Base-by-base conservation (phyloP, 2,888 invertebrate species). In the Exocentrus adspersus region DNA sequence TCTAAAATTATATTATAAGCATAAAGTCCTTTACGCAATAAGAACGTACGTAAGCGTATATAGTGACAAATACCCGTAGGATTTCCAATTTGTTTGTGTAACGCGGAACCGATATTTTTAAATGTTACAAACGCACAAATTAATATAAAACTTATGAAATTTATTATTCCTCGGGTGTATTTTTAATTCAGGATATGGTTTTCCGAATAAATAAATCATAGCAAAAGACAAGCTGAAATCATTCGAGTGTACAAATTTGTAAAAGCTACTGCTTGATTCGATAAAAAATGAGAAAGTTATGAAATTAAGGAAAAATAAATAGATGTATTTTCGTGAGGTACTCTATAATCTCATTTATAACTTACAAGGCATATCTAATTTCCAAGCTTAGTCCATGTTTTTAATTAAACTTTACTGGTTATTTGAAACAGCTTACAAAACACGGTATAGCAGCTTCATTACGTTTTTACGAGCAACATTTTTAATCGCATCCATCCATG, bases 381-480 rank as follows among this genome's bases (percentile, higher is more conserved):
- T n/a, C 14, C 14, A 37, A 37, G 37, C 37, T n/a, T n/a, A 37
- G 37, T 37, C 37, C 4, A n/a, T 37, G 37, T 37, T 37, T n/a
- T 37, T 12, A 37, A 37, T 37, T 37, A 37, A 37, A 37, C 14
- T 37, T 37, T 37, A 37, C 37, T 37, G 14, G 37, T 37, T 37
- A 37, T 37, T 37, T 37, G 37, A 14, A 37, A 37, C 37, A 12
- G 37, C n/a, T 37, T 37, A 37, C 37, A 37, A 37, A 37, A 37
- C 37, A 37, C n/a, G 37, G 37, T 37, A 30, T 30, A 30, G n/a
- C n/a, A n/a, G n/a, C 30, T 37, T 37, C 37, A 37, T 37, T n/a
- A n/a, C n/a, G 1, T n/a, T 37, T n/a, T 37, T 37, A 37, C 37
- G 37, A 37, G 37, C 37, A 1, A 14, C n/a, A 37, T 37, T 12